phyloP scores from a whole-genome alignment of 2,797 vertebrate genomes.

The Arctocebus calabarensis region DNA sequence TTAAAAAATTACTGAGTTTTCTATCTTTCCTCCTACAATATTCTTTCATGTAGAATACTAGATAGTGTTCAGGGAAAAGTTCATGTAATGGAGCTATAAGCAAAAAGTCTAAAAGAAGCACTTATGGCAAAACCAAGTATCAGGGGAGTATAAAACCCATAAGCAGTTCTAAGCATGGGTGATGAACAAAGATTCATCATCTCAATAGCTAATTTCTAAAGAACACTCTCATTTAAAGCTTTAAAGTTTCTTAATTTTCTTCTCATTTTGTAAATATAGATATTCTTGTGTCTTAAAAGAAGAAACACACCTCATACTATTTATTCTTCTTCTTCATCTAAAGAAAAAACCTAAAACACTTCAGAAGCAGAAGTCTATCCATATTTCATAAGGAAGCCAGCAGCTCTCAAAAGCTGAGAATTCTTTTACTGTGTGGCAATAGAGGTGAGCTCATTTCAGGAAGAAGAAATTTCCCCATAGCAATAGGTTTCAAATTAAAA shows the following conservation, averaged over 20 bases:
- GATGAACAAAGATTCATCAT: neutral
- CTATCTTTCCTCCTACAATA: slow-evolving; percentile 55
- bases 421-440: slow-evolving; percentile 63
- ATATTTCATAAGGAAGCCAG: slow-evolving; percentile 76
- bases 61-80: slow-evolving; percentile 1
- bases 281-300: slow-evolving; percentile 52
- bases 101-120: slow-evolving; percentile 16
- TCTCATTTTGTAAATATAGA: slow-evolving; percentile 52
- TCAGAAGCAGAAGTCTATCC: slow-evolving; percentile 74
- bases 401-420: slow-evolving; percentile 68
- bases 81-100: neutral
- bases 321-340: slow-evolving; percentile 62
- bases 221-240: neutral
- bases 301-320: slow-evolving; percentile 56
- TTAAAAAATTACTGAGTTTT: slow-evolving; percentile 21
- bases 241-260: slow-evolving; percentile 50
- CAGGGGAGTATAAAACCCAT: neutral
- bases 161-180: neutral
- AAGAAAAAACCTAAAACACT: slow-evolving; percentile 67
- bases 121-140: neutral
- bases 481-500: slow-evolving; percentile 64
- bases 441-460: slow-evolving; percentile 68
- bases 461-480: slow-evolving; percentile 69
- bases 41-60: neutral
- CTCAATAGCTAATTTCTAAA: slow-evolving; percentile 49